Base-by-base conservation (phyloP, 92 coral and sea anemone species). In the Actinostola sp. region DNA sequence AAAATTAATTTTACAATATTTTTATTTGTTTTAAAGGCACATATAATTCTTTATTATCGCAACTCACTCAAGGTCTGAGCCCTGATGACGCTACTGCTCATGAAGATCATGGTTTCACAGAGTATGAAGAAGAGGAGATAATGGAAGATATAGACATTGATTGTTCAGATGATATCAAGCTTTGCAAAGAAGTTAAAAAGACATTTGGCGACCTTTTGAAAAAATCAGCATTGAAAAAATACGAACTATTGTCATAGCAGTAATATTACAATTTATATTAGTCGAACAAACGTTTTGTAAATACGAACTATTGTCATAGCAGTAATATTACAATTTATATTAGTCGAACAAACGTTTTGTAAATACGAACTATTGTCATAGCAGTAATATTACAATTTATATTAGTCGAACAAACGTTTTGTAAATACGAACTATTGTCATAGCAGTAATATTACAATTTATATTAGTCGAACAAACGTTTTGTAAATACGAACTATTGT, bases 181-280 rank as follows among this genome's bases (percentile, higher is more conserved):
- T 93, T 23, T 93, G 93, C 55, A 81, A 79, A 61, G 89, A 80
- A 17, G 87, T 93, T 21, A 92, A 89, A 63, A 85, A 91, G 49
- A 83, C 93, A 25, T 93, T 93, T 65, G 36, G 78, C 15, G 92
- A 91, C n/a, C 86, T 93, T 16, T 79, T 89, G 45, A 73, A 81
- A 21, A 74, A 82, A 34, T 73, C 89, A 13, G 97, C 82, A 48
- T 35, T 89, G 34, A 79, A 85, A 69, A 77, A 77, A 42, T 82
- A 81, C 17, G 88, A 79, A 41, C 49, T 75, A 53, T 35, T 53
- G 5, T 49, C 72, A 27, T 75, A 68, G 29, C 21, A 39, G 3
- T 24, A 33, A 86, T 72, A n/a, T n/a, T n/a, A n/a, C n/a, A n/a
- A n/a, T n/a, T n/a, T n/a, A n/a, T n/a, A n/a, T n/a, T n/a, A n/a